Evolutionary conservation across 2,888 invertebrate species (phyloP).

Genomic region (Hymenopus coronatus): DNA sequence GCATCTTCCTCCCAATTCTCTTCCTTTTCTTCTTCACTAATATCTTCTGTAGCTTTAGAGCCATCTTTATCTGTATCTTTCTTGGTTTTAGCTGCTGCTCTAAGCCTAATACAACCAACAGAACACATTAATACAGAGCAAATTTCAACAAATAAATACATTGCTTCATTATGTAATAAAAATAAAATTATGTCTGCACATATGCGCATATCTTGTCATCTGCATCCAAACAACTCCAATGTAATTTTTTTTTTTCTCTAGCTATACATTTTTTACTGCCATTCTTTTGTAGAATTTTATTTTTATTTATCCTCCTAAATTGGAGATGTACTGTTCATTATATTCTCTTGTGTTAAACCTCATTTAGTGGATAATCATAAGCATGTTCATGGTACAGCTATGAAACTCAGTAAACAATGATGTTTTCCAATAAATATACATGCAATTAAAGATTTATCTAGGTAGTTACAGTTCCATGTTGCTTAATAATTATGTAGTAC

Average conservation of each 20-base stretch:
- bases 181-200: background rate
- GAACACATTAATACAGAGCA: background rate
- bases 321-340: background rate
- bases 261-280: background rate
- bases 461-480: background rate
- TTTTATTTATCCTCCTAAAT: slow-evolving; percentile 12
- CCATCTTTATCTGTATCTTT: slow-evolving; percentile 11
- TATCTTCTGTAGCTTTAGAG: slow-evolving; percentile 28
- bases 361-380: background rate
- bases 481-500: background rate
- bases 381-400: background rate
- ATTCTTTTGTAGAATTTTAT: slow-evolving; percentile 11
- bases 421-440: slow-evolving; percentile 13
- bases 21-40: slow-evolving; percentile 28
- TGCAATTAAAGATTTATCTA: slow-evolving; percentile 6
- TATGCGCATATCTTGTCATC: background rate
- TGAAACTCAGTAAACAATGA: background rate
- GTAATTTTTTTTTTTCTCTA: background rate
- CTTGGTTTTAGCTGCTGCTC: slow-evolving; percentile 19
- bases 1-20: slow-evolving; percentile 30
- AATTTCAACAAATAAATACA: background rate
- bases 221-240: background rate
- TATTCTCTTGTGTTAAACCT: background rate
- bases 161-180: background rate
- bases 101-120: slow-evolving; percentile 21